Evolutionary conservation across 2,888 invertebrate genomes (phyloP).

Genomic region (Phorcus lineatus): DNA sequence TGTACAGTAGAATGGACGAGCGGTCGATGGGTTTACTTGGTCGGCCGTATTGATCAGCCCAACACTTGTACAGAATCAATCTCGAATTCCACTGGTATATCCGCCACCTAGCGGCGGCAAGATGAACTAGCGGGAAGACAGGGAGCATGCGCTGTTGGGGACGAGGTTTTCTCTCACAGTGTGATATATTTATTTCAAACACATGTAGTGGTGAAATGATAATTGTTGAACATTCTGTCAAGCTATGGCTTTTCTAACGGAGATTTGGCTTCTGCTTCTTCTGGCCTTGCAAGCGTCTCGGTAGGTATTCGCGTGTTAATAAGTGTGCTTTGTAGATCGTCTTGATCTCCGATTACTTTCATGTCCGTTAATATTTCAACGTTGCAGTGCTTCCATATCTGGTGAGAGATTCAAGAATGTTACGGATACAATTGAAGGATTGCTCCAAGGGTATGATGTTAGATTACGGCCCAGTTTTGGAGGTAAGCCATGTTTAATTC

Average conservation of each 20-base stretch:
- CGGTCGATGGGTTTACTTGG: conserved; percentile 23
- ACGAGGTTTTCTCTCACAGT: conserved; percentile 7
- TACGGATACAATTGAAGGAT: conserved; percentile 62
- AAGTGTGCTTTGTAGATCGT: background rate
- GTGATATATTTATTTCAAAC: conserved; percentile 23
- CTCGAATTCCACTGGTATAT: conserved; percentile 23
- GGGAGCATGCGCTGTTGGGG: conserved; percentile 15
- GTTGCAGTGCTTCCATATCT: conserved; percentile 14
- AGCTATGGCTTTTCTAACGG: conserved; percentile 9
- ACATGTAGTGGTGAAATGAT: conserved; percentile 17
- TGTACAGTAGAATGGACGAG: background rate
- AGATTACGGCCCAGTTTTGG: conserved; percentile 71
- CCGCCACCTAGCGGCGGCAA: conserved; percentile 17
- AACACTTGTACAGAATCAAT: conserved; percentile 20
- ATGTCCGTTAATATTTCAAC: background rate
- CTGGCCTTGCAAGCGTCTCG: background rate
- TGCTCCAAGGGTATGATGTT: conserved; percentile 70
- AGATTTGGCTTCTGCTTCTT: background rate
- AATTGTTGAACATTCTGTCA: background rate
- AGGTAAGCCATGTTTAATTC: conserved; percentile 50
- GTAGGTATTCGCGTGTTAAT: background rate
- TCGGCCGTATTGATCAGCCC: background rate
- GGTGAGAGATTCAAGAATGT: conserved; percentile 45
- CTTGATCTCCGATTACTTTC: background rate
- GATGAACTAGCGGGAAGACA: conserved; percentile 9